Base-by-base conservation (phyloP, 2,113 vertebrate species). In the Suricata suricatta region DNA sequence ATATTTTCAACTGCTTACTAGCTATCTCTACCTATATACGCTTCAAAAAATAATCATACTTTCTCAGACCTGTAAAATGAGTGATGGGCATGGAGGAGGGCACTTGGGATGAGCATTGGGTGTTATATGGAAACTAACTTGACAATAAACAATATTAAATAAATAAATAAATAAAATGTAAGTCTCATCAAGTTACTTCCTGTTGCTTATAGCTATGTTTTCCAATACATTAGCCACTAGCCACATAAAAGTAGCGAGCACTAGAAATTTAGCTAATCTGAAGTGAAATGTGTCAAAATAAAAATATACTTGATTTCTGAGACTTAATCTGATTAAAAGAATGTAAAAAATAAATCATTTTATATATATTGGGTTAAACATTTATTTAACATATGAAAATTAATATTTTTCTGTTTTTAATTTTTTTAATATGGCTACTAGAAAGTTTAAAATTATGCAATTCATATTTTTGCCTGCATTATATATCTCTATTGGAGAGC, bases 201-300 rank as follows among this genome's bases (percentile, higher is more conserved):
- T 38, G 0, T 81, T 90, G 12, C 69, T 87, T 84, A 57, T 64
- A 33, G 19, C 19, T 60, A 2, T 50, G 6, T 12, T 91, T 15
- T 8, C 17, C 31, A 47, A 17, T 89, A 54, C 2, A 60, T n/a
- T 80, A 83, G 17, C 44, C 21, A 47, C 5, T 6, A 81, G 29
- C 11, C 16, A 44, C 54, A 81, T 86, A 35, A 17, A 38, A 23
- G 35, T 90, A 16, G 19, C 87, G 7, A 87, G 13, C 11, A 17
- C n/a, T 80, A 82, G 29, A 92, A 86, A 83, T 96, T 13, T n/a
- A 79, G 17, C 25, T 92, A 72, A 95, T 97, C 44, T 91, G 44
- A 95, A 83, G 14, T 69, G 33, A 72, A n/a, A 25, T 83, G 8
- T 90, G 11, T 3, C n/a, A 25, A 95, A 96, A 50, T 52, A 88